A percentile compares a stretch with the other conserved stretches of the same genome.
Conservation (phyloP, 2,888 invertebrate species). For the Geophilus truncorum region DNA sequence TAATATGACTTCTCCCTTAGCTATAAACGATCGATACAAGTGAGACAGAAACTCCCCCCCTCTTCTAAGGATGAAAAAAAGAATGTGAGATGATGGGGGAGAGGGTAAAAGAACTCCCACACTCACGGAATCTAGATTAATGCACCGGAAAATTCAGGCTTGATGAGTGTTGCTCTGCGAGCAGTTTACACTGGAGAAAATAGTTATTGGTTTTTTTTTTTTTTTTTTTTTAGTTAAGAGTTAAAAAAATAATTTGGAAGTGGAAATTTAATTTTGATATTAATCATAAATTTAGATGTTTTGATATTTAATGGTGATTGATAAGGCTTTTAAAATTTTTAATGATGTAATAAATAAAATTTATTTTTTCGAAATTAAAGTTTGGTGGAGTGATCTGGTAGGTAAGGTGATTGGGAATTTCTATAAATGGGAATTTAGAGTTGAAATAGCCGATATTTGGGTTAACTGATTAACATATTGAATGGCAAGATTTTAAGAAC, state of each 20-base stretch:
- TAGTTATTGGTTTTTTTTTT: background rate
- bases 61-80: constrained; percentile 4
- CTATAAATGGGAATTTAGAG: too few relatives aligned
- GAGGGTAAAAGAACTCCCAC: background rate
- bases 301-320: background rate
- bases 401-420: too few relatives aligned
- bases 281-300: background rate
- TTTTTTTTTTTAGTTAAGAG: background rate
- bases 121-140: constrained; percentile 27
- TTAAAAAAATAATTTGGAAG: background rate
- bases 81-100: constrained; percentile 3
- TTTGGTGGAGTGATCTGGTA: too few relatives aligned
- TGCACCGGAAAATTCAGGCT: constrained; percentile 29
- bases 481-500: too few relatives aligned
- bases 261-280: background rate
- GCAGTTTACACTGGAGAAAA: background rate
- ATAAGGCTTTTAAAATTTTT: background rate
- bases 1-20: constrained; percentile 7
- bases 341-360: background rate
- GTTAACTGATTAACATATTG: too few relatives aligned
- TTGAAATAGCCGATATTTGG: too few relatives aligned
- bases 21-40: constrained; percentile 21
- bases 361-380: background rate
- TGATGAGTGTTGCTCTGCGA: background rate
- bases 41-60: constrained; percentile 21